Base-by-base conservation (phyloP, 2,888 invertebrate species). In the Eristalis pertinax region DNA sequence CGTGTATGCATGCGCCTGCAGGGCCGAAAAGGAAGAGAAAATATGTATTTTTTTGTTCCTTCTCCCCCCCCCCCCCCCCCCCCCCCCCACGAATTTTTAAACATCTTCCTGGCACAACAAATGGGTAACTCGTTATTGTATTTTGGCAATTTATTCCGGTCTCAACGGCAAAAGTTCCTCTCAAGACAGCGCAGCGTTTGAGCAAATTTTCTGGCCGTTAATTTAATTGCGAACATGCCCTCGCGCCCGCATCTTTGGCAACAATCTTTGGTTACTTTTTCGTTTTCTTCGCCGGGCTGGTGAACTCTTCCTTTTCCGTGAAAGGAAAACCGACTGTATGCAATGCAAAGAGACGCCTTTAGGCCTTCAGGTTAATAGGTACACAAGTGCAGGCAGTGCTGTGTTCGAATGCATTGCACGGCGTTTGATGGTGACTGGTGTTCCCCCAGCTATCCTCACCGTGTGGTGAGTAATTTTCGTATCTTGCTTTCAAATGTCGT, bases 301-400 rank as follows among this genome's bases (percentile, higher is more conserved):
- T 65, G 72, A 80, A 84, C 80, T 80, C 63, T 80, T 80, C 41
- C 56, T 65, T 70, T 80, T 80, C n/a, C 22, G 35, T 80, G 75
- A 79, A 84, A 70, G 67, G 70, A 79, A 80, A 79, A 64, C 35
- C 70, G 41, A 78, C 32, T 32, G 60, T 64, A 69, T 65, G 67
- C 56, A 35, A 78, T 68, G 50, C 72, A 77, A 64, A 72, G 72
- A 60, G 78, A 41, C 68, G 60, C 80, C 79, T 80, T 73, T 75
- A 75, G 80, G 84, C 75, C 38, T 84, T 75, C 75, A 80, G 75
- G 80, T 79, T 75, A 84, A 84, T 79, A 75, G 84, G 79, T 84
- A 64, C 11, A 56, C 43, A 70, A 79, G 73, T 73, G 32, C 32
- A 69, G 29, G 32, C 32, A 69, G 29, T 35, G 62, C 62, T 41